phyloP scores from a whole-genome alignment of 2,113 vertebrate species.

The Thomomys bottae region DNA sequence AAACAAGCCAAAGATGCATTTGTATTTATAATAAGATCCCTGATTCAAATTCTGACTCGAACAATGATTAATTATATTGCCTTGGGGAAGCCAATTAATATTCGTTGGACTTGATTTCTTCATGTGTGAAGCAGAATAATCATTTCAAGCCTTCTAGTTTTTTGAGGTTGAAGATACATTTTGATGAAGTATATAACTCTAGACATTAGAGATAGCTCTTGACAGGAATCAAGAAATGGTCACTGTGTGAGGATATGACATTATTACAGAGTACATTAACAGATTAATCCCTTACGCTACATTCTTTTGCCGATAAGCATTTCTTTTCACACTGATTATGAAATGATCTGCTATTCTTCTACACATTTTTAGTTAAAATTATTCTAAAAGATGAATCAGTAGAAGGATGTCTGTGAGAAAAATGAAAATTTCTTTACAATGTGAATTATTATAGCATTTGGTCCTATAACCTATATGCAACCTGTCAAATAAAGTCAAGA shows the following conservation, averaged over 20 bases:
- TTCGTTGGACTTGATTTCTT: background rate
- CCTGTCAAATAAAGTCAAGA: background rate
- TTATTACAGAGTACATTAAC: background rate
- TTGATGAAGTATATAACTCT: background rate
- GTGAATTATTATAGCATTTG: slow-evolving; percentile 17
- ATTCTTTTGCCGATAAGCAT: background rate
- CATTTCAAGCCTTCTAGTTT: slow-evolving; percentile 8
- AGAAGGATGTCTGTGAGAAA: background rate
- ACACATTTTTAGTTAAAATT: slow-evolving; percentile 5
- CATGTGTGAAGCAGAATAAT: background rate
- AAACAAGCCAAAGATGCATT: background rate
- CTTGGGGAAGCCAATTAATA: background rate
- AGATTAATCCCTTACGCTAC: background rate
- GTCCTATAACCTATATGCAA: background rate
- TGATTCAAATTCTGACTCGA: background rate
- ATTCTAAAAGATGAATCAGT: background rate
- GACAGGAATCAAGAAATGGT: slow-evolving; percentile 9
- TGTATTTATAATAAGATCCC: background rate
- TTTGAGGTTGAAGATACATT: slow-evolving; percentile 19
- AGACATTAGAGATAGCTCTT: background rate
- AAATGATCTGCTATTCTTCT: background rate
- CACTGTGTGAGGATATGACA: background rate
- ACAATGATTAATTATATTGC: slow-evolving; percentile 34
- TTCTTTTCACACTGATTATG: background rate
- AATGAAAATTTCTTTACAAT: background rate